These are phyloP conservation scores for Sebastes vulpes DNA, from an alignment of 2,797 vertebrate genomes.

Conservation along the genomic window DNA sequence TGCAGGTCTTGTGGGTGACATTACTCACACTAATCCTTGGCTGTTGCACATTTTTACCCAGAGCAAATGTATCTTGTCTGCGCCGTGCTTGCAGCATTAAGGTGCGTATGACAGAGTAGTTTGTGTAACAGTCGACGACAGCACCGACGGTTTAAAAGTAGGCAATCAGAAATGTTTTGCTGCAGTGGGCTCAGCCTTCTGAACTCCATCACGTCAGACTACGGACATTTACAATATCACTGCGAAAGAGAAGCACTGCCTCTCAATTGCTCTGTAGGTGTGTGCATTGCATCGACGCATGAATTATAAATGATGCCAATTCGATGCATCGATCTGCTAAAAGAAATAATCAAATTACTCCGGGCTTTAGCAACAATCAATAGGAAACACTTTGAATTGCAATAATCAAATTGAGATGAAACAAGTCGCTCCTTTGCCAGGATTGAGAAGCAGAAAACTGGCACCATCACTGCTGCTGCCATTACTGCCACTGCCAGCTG, in stretches of 20 bases:
- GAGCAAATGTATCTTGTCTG: slow-evolving; percentile 4
- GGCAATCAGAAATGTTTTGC: slow-evolving; percentile 23
- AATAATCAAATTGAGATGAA: slow-evolving; percentile 45
- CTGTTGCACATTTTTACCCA: slow-evolving; percentile 15
- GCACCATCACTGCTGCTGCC: not conserved
- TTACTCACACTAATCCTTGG: not conserved
- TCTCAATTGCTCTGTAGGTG: not conserved
- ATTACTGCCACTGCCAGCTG: not conserved
- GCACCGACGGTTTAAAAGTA: not conserved
- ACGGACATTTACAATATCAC: slow-evolving; percentile 23
- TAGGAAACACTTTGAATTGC: slow-evolving; percentile 26
- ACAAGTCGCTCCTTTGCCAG: slow-evolving; percentile 7
- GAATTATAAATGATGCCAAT: slow-evolving; percentile 36
- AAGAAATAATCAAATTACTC: slow-evolving; percentile 36
- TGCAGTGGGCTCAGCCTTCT: slow-evolving; percentile 22
- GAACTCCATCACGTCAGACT: slow-evolving; percentile 4
- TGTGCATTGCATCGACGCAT: slow-evolving; percentile 12
- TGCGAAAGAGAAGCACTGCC: not conserved
- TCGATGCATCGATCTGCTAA: slow-evolving; percentile 25
- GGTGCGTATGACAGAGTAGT: slow-evolving; percentile 11
- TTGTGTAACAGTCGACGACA: slow-evolving; percentile 5
- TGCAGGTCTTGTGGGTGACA: not conserved
- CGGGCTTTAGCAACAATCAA: not conserved
- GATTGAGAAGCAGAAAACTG: slow-evolving; percentile 40
- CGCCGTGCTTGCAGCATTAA: not conserved